Percentiles rank a stretch among this genome's conserved stretches.
phyloP scores from a whole-genome alignment of 64 coral and sea anemone species.

The Actinia equina region DNA sequence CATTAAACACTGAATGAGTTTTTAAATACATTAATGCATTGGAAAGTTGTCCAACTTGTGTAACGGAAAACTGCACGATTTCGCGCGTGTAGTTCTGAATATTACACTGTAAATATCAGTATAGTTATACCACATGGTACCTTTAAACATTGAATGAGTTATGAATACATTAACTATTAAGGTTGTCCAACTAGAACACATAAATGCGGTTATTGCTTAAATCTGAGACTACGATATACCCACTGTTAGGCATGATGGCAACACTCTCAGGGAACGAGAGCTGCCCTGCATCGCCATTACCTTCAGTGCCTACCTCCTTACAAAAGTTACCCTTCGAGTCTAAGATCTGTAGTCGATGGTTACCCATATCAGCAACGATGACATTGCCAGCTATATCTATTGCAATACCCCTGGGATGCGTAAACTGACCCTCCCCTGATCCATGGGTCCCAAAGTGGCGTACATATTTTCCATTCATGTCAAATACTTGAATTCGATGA shows the following conservation, averaged over 20 bases:
- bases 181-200: constrained; percentile 55
- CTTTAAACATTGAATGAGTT: no score
- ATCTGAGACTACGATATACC: constrained; percentile 97
- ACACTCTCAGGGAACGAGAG: constrained; percentile 98
- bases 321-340: constrained; percentile 69
- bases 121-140: no score
- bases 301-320: constrained; percentile 95
- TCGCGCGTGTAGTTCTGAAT: no score
- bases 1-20: no score
- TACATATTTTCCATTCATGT: constrained; percentile 73
- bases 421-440: constrained; percentile 65
- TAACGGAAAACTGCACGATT: no score
- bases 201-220: constrained; percentile 96
- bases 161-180: no score
- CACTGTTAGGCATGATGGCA: constrained; percentile 96
- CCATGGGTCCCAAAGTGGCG: constrained; percentile 78
- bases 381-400: constrained; percentile 87
- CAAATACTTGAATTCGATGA: constrained; percentile 92
- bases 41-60: not conserved
- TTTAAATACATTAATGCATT: no score
- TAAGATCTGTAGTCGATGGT: constrained; percentile 92
- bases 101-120: no score
- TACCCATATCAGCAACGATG: constrained; percentile 95
- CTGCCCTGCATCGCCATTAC: constrained; percentile 84
- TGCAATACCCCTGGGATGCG: constrained; percentile 91